Evolutionary conservation across 1,140 invertebrate genomes (phyloP).

Genomic region (Oncopeltus fasciatus): DNA sequence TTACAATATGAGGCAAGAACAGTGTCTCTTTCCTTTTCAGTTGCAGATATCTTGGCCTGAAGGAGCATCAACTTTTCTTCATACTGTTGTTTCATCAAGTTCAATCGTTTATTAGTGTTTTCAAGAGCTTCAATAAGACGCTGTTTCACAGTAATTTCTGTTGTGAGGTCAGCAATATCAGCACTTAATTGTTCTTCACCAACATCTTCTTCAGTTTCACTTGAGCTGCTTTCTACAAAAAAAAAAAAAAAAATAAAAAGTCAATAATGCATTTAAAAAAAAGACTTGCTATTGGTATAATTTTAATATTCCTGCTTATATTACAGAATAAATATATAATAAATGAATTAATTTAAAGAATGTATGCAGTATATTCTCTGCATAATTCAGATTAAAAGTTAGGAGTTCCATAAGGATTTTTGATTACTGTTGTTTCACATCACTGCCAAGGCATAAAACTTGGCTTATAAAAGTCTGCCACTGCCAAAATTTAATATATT

Average conservation of each 20-base stretch:
- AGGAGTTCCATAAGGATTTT: no score
- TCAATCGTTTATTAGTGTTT: constrained; percentile 64
- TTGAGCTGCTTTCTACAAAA: constrained; percentile 31
- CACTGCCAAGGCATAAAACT: no score
- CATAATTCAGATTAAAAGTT: no score
- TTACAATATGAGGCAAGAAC: constrained; percentile 54
- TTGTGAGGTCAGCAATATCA: constrained; percentile 70
- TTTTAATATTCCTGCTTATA: no score
- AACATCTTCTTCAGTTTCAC: constrained; percentile 33
- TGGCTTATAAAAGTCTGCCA: no score
- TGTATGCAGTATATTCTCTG: no score
- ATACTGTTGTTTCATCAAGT: constrained; percentile 76
- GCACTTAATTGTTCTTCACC: constrained; percentile 36
- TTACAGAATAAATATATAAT: no score
- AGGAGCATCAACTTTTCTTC: constrained; percentile 84
- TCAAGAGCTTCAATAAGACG: constrained; percentile 88
- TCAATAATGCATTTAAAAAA: background rate
- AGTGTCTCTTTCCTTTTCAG: constrained; percentile 85
- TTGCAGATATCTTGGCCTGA: constrained; percentile 73
- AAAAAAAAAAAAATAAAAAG: background rate
- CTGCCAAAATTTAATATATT: no score
- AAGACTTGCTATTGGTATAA: background rate
- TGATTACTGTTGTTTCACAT: no score
- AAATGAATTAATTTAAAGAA: no score
- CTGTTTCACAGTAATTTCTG: constrained; percentile 83